These are phyloP conservation scores for Emydura subglobosa DNA, from an alignment of 2,113 vertebrate genomes.

Conservation along the genomic window DNA sequence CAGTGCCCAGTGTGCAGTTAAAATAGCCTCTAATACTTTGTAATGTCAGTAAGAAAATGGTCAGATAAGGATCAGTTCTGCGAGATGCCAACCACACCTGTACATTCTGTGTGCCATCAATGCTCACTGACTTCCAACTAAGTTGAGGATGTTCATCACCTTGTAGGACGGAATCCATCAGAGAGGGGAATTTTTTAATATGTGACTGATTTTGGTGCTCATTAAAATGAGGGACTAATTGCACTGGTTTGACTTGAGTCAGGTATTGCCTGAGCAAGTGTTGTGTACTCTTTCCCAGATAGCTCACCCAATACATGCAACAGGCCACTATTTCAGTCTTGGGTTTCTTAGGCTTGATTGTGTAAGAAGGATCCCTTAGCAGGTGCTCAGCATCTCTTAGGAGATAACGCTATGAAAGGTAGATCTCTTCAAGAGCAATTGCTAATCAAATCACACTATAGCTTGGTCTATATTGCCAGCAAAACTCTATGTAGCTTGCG, in stretches of 20 bases:
- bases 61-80: neutral
- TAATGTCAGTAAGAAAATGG: neutral
- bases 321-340: neutral
- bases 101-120: neutral
- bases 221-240: slow-evolving; percentile 70
- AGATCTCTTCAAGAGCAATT: neutral
- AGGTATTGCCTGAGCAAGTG: slow-evolving; percentile 58
- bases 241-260: slow-evolving; percentile 54
- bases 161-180: slow-evolving; percentile 57
- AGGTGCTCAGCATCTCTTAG: slow-evolving; percentile 11
- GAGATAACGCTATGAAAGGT: neutral
- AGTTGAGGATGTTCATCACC: slow-evolving; percentile 13
- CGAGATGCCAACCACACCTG: neutral
- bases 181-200: slow-evolving; percentile 62
- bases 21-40: neutral
- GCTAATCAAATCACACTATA: neutral
- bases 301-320: slow-evolving; percentile 58
- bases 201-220: slow-evolving; percentile 63
- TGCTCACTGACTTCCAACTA: neutral
- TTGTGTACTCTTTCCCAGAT: slow-evolving; percentile 34
- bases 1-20: fast-evolving
- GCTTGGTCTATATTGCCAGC: too few relatives aligned
- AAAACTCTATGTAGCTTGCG: too few relatives aligned
- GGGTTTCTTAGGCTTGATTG: neutral
- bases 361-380: neutral